Evolutionary conservation across 2,888 invertebrate genomes (phyloP).

Genomic region (Oscheius sp.): DNA sequence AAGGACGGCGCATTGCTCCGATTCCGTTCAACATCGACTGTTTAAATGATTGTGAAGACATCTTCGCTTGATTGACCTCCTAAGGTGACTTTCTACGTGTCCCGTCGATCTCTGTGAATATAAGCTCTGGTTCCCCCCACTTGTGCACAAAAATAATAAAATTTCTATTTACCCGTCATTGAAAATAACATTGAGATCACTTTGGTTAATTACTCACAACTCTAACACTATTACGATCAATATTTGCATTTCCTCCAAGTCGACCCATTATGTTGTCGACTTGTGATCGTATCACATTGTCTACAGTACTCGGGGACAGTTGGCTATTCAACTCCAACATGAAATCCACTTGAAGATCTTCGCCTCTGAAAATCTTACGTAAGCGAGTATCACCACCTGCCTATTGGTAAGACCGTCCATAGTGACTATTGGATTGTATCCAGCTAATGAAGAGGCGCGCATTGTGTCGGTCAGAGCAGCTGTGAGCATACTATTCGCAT

Average conservation of each 20-base stretch:
- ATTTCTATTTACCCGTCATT: constrained; percentile 16
- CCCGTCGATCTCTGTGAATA: background rate
- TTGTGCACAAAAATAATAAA: constrained; percentile 16
- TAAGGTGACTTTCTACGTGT: constrained; percentile 1
- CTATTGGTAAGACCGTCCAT: constrained; percentile 43
- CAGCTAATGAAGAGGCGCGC: constrained; percentile 33
- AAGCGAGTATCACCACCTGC: constrained; percentile 30
- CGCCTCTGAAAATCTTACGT: constrained; percentile 15
- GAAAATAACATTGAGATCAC: background rate
- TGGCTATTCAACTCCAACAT: background rate
- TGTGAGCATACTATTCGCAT: constrained; percentile 37
- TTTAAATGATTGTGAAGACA: constrained; percentile 33
- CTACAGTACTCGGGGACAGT: background rate
- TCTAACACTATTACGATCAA: constrained; percentile 38
- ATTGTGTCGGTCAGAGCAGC: constrained; percentile 42
- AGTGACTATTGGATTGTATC: constrained; percentile 34
- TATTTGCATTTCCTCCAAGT: constrained; percentile 39
- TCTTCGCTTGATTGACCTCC: background rate
- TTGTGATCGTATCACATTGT: background rate
- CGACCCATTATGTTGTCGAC: background rate
- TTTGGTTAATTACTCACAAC: background rate
- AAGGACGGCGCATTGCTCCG: constrained; percentile 50
- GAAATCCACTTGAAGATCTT: constrained; percentile 25
- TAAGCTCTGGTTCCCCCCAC: background rate
- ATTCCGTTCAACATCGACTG: constrained; percentile 56